Conservation (phyloP, 2,888 invertebrate genomes). For the Drosophila cognata region DNA sequence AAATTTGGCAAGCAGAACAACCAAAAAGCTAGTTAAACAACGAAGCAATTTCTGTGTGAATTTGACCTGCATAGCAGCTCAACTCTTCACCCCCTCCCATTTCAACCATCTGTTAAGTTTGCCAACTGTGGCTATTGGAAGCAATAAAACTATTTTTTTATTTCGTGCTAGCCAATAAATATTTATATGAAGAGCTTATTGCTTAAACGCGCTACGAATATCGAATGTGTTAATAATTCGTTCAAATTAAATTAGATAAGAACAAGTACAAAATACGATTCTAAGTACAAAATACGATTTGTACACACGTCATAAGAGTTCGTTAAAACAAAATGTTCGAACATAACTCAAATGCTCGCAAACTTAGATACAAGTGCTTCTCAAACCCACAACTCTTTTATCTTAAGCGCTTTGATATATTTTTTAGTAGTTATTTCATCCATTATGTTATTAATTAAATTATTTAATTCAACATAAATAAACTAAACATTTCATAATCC, state of each 20-base stretch:
- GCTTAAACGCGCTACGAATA: background rate
- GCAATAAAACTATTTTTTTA: slow-evolving; percentile 34
- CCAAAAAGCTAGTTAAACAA: slow-evolving; percentile 43
- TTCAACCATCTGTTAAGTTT: background rate
- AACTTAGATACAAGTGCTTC: background rate
- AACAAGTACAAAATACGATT: background rate
- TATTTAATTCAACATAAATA: slow-evolving; percentile 1
- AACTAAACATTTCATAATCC: slow-evolving; percentile 1
- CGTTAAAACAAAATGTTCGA: background rate
- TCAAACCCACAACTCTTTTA: background rate
- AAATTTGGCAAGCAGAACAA: slow-evolving; percentile 55
- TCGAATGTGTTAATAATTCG: slow-evolving; percentile 5
- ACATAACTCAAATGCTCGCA: background rate
- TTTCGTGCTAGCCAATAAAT: slow-evolving; percentile 18
- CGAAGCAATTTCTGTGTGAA: slow-evolving; percentile 39
- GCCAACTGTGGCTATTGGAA: slow-evolving; percentile 11
- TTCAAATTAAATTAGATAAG: background rate
- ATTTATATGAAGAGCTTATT: slow-evolving; percentile 7
- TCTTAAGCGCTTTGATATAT: background rate
- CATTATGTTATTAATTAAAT: background rate
- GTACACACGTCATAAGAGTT: background rate
- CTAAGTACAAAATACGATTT: background rate
- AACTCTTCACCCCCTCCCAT: background rate
- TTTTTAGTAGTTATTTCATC: too few species aligned
- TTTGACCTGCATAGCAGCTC: slow-evolving; percentile 45